A percentile compares a stretch with the other conserved stretches of the same genome.
phyloP scores from a whole-genome alignment of 2,797 vertebrate species.

The Meda fulgida region DNA sequence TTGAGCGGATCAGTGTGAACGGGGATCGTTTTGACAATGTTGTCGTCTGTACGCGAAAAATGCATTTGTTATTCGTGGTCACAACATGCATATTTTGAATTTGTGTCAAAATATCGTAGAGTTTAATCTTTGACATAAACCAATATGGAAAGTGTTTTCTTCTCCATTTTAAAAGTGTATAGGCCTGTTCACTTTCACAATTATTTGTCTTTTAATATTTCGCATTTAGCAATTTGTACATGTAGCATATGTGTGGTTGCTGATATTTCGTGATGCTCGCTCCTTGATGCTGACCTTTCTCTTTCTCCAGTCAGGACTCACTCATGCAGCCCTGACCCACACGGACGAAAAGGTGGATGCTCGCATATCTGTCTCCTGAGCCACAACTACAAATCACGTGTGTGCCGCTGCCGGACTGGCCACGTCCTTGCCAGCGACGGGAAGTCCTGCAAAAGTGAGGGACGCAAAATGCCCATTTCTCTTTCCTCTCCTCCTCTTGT shows the following conservation, averaged over 20 bases:
- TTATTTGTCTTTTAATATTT: too few relatives aligned
- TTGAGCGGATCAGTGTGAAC: too few relatives aligned
- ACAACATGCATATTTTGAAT: too few relatives aligned
- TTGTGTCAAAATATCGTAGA: too few relatives aligned
- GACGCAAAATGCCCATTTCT: not conserved
- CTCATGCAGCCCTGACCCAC: constrained; percentile 79
- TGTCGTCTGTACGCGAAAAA: too few relatives aligned
- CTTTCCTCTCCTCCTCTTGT: not conserved
- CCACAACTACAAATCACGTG: constrained; percentile 81
- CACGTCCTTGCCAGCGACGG: constrained; percentile 81
- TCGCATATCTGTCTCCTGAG: constrained; percentile 86
- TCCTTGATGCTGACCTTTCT: constrained; percentile 20
- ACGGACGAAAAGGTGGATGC: constrained; percentile 81
- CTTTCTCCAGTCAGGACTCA: constrained; percentile 79
- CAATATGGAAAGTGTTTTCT: too few relatives aligned
- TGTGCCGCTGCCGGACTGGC: constrained; percentile 85
- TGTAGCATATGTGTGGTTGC: constrained; percentile 19
- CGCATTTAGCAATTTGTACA: not conserved
- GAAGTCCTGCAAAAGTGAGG: constrained; percentile 87
- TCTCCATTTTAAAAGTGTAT: not conserved
- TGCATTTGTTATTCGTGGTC: too few relatives aligned
- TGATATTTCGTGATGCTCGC: not conserved
- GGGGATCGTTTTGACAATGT: too few relatives aligned
- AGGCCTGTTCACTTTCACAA: not conserved
- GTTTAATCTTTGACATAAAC: too few relatives aligned